phyloP scores from a whole-genome alignment of 2,888 invertebrate species.

The Agrilus biguttatus region DNA sequence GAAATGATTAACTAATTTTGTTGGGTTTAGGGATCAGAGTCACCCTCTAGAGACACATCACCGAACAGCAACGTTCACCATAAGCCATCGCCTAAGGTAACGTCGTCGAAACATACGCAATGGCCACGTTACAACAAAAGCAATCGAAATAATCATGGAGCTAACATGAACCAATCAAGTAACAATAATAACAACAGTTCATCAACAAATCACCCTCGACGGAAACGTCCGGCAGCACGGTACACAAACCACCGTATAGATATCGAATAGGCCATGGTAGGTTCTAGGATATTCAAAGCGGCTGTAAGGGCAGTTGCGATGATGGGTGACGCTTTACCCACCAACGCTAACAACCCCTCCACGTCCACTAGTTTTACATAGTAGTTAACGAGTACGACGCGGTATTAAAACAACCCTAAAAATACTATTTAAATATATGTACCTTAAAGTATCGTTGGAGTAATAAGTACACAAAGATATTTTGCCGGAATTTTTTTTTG shows the following conservation, averaged over 20 bases:
- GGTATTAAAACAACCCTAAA: no score
- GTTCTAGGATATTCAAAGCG: constrained; percentile 5
- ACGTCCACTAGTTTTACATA: no score
- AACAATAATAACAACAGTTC: constrained; percentile 5
- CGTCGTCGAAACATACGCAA: constrained; percentile 6
- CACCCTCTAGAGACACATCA: constrained; percentile 28
- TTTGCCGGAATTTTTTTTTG: no score
- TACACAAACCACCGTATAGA: constrained; percentile 10
- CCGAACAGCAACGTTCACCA: constrained; percentile 23
- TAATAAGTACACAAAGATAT: no score
- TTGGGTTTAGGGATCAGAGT: constrained; percentile 25
- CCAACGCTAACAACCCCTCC: no score
- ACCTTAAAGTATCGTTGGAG: no score
- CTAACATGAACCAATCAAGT: constrained; percentile 10
- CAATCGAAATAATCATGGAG: constrained; percentile 11
- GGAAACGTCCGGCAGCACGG: constrained; percentile 7
- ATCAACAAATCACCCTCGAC: constrained; percentile 6
- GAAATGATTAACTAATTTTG: not conserved
- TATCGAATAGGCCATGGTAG: constrained; percentile 8
- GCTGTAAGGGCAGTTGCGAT: constrained; percentile 5
- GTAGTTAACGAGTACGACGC: no score
- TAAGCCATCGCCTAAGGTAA: constrained; percentile 12
- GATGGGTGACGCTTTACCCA: constrained; percentile 6
- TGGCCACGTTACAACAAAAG: constrained; percentile 11
- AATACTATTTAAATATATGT: no score